phyloP scores from a whole-genome alignment of 2,888 invertebrate species.

The Metallyticus violacea region DNA sequence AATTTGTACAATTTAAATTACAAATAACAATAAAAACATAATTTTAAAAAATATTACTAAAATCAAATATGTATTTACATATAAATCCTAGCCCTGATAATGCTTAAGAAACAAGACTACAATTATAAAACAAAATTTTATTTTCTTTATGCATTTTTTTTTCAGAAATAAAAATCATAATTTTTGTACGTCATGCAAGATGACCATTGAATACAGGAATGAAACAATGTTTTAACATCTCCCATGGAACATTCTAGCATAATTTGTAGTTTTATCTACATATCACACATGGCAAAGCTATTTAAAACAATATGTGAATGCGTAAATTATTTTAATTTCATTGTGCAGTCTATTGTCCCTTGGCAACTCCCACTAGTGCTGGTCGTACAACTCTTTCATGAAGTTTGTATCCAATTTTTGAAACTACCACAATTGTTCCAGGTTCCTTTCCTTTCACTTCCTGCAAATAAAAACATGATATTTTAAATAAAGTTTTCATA shows the following conservation, averaged over 20 bases:
- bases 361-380: conserved; percentile 94
- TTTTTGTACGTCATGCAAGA: not conserved
- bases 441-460: conserved; percentile 75
- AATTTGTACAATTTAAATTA: too few species aligned
- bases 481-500: too few species aligned
- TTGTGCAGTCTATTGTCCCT: conserved; percentile 45
- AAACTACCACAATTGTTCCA: conserved; percentile 88
- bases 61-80: too few species aligned
- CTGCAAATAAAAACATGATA: conserved; percentile 42
- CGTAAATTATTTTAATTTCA: not conserved
- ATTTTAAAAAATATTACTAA: too few species aligned
- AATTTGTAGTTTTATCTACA: not conserved
- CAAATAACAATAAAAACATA: too few species aligned
- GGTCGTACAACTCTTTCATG: conserved; percentile 92
- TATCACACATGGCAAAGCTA: not conserved
- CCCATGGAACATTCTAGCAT: not conserved
- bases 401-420: conserved; percentile 93
- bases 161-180: not conserved
- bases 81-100: too few species aligned
- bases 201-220: not conserved
- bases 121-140: not conserved
- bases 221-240: too few species aligned
- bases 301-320: not conserved
- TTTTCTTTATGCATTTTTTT: not conserved
- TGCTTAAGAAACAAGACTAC: too few species aligned